These are phyloP conservation scores for Clarias pachynema DNA, from an alignment of 2,797 vertebrate genomes.

Conservation along the genomic window DNA sequence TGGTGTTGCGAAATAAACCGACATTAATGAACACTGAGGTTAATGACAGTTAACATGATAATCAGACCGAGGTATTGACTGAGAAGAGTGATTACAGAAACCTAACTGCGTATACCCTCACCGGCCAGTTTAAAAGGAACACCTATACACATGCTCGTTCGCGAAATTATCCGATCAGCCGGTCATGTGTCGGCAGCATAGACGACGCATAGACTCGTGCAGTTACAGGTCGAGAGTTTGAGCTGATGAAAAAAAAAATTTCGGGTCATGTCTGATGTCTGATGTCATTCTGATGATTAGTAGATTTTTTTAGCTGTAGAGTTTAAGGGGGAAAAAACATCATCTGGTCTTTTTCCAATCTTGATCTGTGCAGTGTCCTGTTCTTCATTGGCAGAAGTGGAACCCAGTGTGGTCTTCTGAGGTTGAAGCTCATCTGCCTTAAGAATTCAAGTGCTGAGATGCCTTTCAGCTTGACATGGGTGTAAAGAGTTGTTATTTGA, in stretches of 20 bases:
- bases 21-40: constrained; percentile 61
- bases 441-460: neutral
- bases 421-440: neutral
- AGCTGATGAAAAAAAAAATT: neutral
- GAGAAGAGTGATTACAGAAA: constrained; percentile 48
- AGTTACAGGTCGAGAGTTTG: neutral
- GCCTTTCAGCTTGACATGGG: neutral
- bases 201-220: neutral
- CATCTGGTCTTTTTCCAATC: neutral
- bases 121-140: constrained; percentile 6
- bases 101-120: neutral
- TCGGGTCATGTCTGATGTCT: neutral
- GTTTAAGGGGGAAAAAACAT: neutral
- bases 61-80: constrained; percentile 47
- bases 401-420: neutral
- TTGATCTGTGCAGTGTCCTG: neutral
- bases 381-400: neutral
- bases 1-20: constrained; percentile 67
- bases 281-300: no score
- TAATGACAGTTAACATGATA: constrained; percentile 30
- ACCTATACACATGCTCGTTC: neutral
- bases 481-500: neutral
- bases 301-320: no score
- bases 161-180: neutral
- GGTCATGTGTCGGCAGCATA: neutral